phyloP scores from a whole-genome alignment of 1,140 invertebrate species.

The Scylla paramamosain region DNA sequence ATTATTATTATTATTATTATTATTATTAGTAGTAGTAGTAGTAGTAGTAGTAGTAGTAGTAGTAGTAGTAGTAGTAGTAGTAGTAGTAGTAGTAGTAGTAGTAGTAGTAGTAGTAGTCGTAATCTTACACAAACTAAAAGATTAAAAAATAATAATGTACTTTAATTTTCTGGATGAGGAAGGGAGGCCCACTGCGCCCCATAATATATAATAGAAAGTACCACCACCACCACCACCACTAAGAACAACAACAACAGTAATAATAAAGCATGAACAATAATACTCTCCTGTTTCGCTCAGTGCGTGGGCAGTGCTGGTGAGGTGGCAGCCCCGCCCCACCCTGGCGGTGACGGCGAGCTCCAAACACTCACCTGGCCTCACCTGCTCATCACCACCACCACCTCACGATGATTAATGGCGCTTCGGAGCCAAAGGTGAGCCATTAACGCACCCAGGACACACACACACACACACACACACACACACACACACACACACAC shows the following conservation, averaged over 20 bases:
- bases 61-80: constrained; percentile 32
- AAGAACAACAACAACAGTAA: not conserved
- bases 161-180: too few relatives aligned
- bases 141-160: too few relatives aligned
- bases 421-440: not conserved
- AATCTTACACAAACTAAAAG: not conserved
- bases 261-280: not conserved
- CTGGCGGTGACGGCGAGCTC: too few relatives aligned
- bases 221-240: too few relatives aligned
- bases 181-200: too few relatives aligned
- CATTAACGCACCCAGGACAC: not conserved
- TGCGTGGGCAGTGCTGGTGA: too few relatives aligned
- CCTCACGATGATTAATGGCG: not conserved
- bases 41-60: constrained; percentile 26
- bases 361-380: not conserved
- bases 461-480: constrained; percentile 9
- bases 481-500: not conserved
- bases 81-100: not conserved
- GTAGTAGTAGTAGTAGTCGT: not conserved
- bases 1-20: not conserved
- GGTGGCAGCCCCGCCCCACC: too few relatives aligned
- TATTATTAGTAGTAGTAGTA: constrained; percentile 3
- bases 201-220: too few relatives aligned
- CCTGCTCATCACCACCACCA: not conserved
- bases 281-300: not conserved